These are phyloP conservation scores for Arenicola marina DNA, from an alignment of 2,888 invertebrate species.

Conservation along the genomic window DNA sequence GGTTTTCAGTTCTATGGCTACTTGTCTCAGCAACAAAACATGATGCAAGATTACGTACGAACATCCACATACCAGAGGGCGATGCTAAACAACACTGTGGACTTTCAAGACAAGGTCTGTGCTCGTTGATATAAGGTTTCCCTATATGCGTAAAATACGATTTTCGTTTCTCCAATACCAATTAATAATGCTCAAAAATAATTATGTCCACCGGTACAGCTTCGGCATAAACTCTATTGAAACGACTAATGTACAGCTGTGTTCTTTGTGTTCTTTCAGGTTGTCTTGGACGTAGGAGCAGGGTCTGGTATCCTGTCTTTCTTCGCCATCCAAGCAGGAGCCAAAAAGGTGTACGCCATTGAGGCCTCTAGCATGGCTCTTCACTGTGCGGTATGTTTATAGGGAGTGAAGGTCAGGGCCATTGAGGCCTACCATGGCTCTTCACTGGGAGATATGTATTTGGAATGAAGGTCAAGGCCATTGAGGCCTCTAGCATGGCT, in stretches of 20 bases:
- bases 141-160: too few species aligned
- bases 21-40: constrained; percentile 98
- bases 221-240: neutral
- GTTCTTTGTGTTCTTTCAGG: constrained; percentile 63
- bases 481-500: constrained; percentile 99
- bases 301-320: constrained; percentile 98
- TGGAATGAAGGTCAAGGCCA: constrained; percentile 86
- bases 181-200: too few species aligned
- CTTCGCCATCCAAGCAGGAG: constrained; percentile 97
- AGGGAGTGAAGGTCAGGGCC: neutral
- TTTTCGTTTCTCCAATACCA: too few species aligned
- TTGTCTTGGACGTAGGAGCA: constrained; percentile 96
- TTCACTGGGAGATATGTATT: neutral
- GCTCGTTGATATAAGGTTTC: too few species aligned
- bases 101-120: constrained; percentile 75
- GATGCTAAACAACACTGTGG: constrained; percentile 87
- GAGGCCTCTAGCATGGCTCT: constrained; percentile 99
- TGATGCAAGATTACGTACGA: constrained; percentile 99
- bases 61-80: constrained; percentile 98
- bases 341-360: constrained; percentile 95
- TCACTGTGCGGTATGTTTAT: constrained; percentile 66
- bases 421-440: neutral
- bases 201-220: too few species aligned
- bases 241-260: neutral
- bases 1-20: constrained; percentile 89